Evolutionary conservation across 2,888 invertebrate genomes (phyloP), one percentile per base, ranked within the genome.

Genomic region (Pelosia muscerda): DNA sequence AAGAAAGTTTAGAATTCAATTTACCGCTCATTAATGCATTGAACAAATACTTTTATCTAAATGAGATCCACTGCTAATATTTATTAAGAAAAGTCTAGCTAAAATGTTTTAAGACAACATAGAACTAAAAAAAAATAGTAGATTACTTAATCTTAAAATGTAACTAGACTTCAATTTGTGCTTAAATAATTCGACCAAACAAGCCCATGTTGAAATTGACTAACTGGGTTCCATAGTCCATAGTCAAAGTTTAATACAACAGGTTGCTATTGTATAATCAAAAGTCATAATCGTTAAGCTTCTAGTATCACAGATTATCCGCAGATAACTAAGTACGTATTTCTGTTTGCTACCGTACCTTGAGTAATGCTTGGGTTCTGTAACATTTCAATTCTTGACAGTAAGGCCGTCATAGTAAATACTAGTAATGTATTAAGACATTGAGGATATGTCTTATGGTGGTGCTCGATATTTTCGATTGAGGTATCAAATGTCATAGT

Each of bases 281-380:
- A 74, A 71, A 79, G 80, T 82, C 81, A 83, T 83, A 83, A 84
- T 79, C 77, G 81, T 85, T 79, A 78, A 76, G 81, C 77, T 81
- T 81, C 69, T 72, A 79, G 72, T 81, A 81, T 79, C 81, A 75
- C 42, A 77, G 76, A 78, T 80, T 82, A 78, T 74, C 75, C 9
- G 72, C 63, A 68, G 77, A 77, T 80, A n/a, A n/a, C n/a, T n/a
- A 79, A 75, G 73, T 77, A 80, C 81, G 82, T 84, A 80, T 72
- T 78, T 80, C 68, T 74, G 58, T 68, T 66, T n/a, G 75, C 78
- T 72, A 74, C 79, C 55, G 71, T 63, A 15, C 67, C 63, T 25
- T 71, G 71, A 72, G 72, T 71, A 65, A 72, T 66, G 53, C 53
- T 72, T 38, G 49, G 65, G 69, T 62, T 66, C 65, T 59, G 68